These are phyloP conservation scores for Helostoma temminkii DNA, from an alignment of 2,797 vertebrate species.

Conservation along the genomic window DNA sequence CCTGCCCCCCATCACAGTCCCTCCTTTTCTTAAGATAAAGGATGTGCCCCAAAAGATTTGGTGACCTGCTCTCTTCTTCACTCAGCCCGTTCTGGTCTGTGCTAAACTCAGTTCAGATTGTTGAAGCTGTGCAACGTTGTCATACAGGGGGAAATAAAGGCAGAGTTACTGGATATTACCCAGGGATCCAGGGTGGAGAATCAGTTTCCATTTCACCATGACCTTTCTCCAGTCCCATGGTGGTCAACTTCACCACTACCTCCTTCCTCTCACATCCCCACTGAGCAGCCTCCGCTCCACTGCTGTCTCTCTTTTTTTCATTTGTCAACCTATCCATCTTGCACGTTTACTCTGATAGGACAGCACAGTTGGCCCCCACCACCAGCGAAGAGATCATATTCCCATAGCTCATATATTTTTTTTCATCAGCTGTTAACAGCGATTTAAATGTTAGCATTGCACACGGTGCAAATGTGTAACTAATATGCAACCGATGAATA, in stretches of 20 bases:
- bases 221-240: conserved; percentile 84
- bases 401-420: conserved; percentile 76
- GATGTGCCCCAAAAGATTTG: conserved; percentile 80
- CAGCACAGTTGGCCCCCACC: conserved; percentile 66
- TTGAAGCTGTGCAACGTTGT: conserved; percentile 81
- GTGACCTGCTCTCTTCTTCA: conserved; percentile 76
- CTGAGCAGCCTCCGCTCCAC: conserved; percentile 70
- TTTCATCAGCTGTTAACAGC: conserved; percentile 80
- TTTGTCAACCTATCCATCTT: conserved; percentile 81
- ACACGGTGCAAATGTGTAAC: conserved; percentile 58
- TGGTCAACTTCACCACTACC: conserved; percentile 75
- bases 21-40: conserved; percentile 87
- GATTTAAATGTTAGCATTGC: conserved; percentile 72
- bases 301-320: conserved; percentile 63
- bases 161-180: conserved; percentile 92
- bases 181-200: conserved; percentile 85
- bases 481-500: conserved; percentile 67
- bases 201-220: conserved; percentile 88
- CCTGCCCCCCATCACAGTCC: conserved; percentile 76
- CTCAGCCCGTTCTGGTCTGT: conserved; percentile 61
- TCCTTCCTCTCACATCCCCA: conserved; percentile 82
- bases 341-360: conserved; percentile 83
- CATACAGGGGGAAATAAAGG: conserved; percentile 78
- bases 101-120: conserved; percentile 85
- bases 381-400: conserved; percentile 86